Conservation (phyloP, 2,888 invertebrate genomes). For the Fragum fragum region DNA sequence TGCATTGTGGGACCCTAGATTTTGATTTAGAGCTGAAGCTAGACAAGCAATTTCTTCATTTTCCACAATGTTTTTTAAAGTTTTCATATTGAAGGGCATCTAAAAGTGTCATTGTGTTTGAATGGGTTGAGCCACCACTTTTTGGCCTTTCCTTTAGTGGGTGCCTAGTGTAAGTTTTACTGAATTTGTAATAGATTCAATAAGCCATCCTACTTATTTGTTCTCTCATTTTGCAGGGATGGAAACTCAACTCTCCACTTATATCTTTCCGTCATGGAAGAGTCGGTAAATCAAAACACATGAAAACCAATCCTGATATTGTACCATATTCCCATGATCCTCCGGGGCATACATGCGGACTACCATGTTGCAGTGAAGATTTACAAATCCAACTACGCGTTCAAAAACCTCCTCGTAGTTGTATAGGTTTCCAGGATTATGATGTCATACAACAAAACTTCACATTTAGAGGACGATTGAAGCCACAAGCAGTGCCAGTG, state of each 20-base stretch:
- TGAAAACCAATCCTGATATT: constrained; percentile 64
- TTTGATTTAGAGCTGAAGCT: too few relatives aligned
- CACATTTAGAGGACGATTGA: constrained; percentile 66
- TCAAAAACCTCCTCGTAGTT: constrained; percentile 63
- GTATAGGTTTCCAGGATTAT: constrained; percentile 65
- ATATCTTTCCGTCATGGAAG: constrained; percentile 10
- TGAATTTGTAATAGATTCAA: too few relatives aligned
- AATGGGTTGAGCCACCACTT: too few relatives aligned
- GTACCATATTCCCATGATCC: constrained; percentile 80
- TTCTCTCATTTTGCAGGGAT: constrained; percentile 34
- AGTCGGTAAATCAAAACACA: constrained; percentile 24
- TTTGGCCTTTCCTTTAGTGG: too few relatives aligned
- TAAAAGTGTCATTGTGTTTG: too few relatives aligned
- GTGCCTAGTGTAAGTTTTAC: too few relatives aligned
- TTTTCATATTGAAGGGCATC: too few relatives aligned
- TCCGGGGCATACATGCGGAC: constrained; percentile 82
- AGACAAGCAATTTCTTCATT: too few relatives aligned
- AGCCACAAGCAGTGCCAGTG: constrained; percentile 60
- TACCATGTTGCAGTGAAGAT: constrained; percentile 81
- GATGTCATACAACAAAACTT: constrained; percentile 74
- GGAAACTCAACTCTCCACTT: constrained; percentile 35
- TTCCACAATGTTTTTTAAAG: too few relatives aligned
- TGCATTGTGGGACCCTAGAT: too few relatives aligned
- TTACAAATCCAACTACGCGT: constrained; percentile 66
- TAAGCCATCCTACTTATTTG: too few relatives aligned